A percentile compares a stretch with the other conserved stretches of the same genome.
Evolutionary conservation across 2,888 invertebrate genomes (phyloP).

Genomic region (Sarcophaga variegata): DNA sequence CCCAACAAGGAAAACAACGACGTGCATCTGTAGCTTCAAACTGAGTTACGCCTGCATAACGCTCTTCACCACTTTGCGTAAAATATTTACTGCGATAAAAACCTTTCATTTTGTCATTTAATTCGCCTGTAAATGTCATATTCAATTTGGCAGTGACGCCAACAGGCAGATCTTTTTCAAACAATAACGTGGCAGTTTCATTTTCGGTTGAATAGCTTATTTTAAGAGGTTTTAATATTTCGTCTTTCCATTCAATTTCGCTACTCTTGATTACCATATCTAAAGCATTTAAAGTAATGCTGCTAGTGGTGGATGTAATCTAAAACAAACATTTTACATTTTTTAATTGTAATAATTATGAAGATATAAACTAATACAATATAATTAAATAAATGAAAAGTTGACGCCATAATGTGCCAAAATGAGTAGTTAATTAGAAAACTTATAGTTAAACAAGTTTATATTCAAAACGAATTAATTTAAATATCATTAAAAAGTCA

Average conservation of each 20-base stretch:
- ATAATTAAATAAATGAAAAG: conserved; percentile 38
- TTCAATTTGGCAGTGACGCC: conserved; percentile 84
- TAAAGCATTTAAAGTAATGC: conserved; percentile 89
- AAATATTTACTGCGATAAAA: conserved; percentile 95
- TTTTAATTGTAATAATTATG: not conserved
- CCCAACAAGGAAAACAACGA: conserved; percentile 98
- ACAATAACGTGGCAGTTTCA: conserved; percentile 87
- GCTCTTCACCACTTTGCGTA: conserved; percentile 88
- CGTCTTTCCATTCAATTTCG: conserved; percentile 83
- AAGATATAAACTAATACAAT: conserved; percentile 32
- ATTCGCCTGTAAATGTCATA: conserved; percentile 91
- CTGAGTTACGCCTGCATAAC: conserved; percentile 94
- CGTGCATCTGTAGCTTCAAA: conserved; percentile 96
- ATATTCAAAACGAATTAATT: conserved; percentile 57
- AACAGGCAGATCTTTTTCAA: conserved; percentile 84
- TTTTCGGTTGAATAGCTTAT: conserved; percentile 83
- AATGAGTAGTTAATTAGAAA: conserved; percentile 52
- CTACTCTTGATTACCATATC: conserved; percentile 88
- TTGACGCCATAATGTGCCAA: not conserved
- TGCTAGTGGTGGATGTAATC: conserved; percentile 86
- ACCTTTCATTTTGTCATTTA: conserved; percentile 97
- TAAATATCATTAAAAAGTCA: not conserved
- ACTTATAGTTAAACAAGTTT: conserved; percentile 60
- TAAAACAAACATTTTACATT: conserved; percentile 81
- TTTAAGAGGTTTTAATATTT: conserved; percentile 76